Evolutionary conservation across 2,888 invertebrate species (phyloP), one percentile per base, ranked within the genome.

Genomic region (Cephus sareptanus): DNA sequence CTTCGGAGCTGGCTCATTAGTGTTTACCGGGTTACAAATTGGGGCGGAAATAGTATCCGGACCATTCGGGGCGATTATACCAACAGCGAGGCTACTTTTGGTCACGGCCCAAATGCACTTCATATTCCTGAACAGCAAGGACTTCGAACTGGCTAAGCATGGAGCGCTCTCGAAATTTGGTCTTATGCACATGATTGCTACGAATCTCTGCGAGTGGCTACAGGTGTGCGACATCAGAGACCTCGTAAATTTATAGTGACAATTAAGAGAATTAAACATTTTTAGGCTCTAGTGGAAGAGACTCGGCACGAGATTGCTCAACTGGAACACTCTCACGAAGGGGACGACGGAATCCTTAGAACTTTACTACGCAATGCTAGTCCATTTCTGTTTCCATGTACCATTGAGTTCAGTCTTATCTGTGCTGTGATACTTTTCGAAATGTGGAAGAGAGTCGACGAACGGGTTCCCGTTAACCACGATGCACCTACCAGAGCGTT

Each of bases 111-210:
- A 98, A 92, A 96, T 98, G 93, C 98, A 98, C 91, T 98, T 98
- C 91, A 97, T 98, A 86, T 98, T 98, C 90, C 94, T 98, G 70
- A 98, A 97, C 88, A 96, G 97, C 83, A 97, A 97, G 92, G 93
- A 94, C 89, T 92, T 95, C 86, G 94, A 94, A 82, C 93, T 95
- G 85, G 94, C 94, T 33, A 92, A 93, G 74, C 94, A 95, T 87
- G 95, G 95, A 88, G 93, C 95, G 74, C 93, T 97, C 76, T 96
- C 97, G 33, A 94, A 97, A 84, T 97, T 98, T 85, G 98, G 98
- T 11, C 94, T 98, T 71, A 98, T 98, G 98, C 98, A 98, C 90
- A 95, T 97, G 95, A 95, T 98, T 76, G 98, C 97, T 1, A 97
- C 97, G 31, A 98, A 98, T 92, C 92, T 98, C 30, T 98, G 98